Base-by-base conservation (phyloP, 2,888 invertebrate genomes). In the Cyclophora albipunctata region DNA sequence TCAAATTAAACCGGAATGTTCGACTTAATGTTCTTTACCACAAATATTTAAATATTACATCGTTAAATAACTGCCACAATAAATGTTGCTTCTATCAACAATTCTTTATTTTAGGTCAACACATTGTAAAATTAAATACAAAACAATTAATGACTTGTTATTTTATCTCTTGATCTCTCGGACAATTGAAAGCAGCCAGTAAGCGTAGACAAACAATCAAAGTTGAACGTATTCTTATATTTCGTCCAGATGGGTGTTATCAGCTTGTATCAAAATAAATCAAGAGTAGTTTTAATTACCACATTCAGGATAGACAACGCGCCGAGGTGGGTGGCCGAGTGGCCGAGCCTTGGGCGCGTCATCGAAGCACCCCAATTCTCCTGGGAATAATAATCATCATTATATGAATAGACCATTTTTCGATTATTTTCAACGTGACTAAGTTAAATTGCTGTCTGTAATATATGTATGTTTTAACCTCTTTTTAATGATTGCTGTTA, bases 251-350 rank as follows among this genome's bases (percentile, higher is more conserved):
- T 66, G 60, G 58, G 58, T 64, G 64, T 68, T 75, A 74, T 77
- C 74, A 61, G 60, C 54, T 64, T 69, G 20, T 75, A 80, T 77
- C 73, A 73, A 76, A 78, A 76, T 73, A 75, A 74, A 78, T 75
- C 73, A 68, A 69, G 63, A 73, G 61, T 61, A 55, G 61, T 66
- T 75, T 79, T 82, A 81, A 81, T 81, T 79, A 78, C 67, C 70
- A 69, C 69, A 70, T 73, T 72, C 64, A 66, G 69, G 63, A 63
- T 20, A 20, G 67, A 60, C 68, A 62, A 58, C 58, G 54, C 37
- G 70, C 76, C 59, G 62, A 66, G 62, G 78, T 81, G 81, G 81
- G 81, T 80, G 81, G 79, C 70, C 79, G 60, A 63, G 81, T 80
- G 81, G 79, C 70, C 79, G 60, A 63, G 74, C 76, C 75, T 65